Evolutionary conservation across 2,888 invertebrate genomes (phyloP).

Genomic region (Eustalomyia histrio): DNA sequence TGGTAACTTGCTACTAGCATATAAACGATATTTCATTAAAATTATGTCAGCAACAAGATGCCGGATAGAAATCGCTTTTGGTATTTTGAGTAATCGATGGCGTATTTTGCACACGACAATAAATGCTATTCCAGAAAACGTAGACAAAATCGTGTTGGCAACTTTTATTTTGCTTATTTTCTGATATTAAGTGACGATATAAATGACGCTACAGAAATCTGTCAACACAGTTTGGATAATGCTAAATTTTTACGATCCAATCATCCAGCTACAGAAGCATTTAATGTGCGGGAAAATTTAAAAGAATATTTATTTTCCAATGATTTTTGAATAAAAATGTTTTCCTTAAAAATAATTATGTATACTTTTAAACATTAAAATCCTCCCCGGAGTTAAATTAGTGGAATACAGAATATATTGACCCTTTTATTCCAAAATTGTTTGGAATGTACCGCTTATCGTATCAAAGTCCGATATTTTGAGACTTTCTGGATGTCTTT

Average conservation of each 20-base stretch:
- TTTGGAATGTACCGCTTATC: too few relatives aligned
- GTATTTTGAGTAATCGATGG: too few relatives aligned
- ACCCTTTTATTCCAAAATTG: too few relatives aligned
- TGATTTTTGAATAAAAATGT: too few relatives aligned
- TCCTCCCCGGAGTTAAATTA: too few relatives aligned
- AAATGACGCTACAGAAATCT: background rate
- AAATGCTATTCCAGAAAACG: conserved; percentile 32
- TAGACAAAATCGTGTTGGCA: conserved; percentile 41
- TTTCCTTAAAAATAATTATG: too few relatives aligned
- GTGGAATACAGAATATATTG: too few relatives aligned
- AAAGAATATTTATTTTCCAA: background rate
- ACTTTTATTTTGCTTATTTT: conserved; percentile 38
- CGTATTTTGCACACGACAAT: conserved; percentile 10
- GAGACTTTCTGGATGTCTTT: too few relatives aligned
- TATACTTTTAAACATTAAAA: too few relatives aligned
- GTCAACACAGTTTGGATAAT: too few relatives aligned
- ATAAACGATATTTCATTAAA: conserved; percentile 20
- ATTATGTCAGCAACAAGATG: background rate
- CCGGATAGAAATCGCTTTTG: conserved; percentile 1
- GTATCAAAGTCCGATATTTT: too few relatives aligned
- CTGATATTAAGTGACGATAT: conserved; percentile 36
- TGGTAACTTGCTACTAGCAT: conserved; percentile 10
- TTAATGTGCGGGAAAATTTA: background rate
- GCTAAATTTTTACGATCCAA: background rate
- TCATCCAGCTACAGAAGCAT: conserved; percentile 12